Conservation (phyloP, 2,888 invertebrate species). For the Caenorhabditis doughertyi region DNA sequence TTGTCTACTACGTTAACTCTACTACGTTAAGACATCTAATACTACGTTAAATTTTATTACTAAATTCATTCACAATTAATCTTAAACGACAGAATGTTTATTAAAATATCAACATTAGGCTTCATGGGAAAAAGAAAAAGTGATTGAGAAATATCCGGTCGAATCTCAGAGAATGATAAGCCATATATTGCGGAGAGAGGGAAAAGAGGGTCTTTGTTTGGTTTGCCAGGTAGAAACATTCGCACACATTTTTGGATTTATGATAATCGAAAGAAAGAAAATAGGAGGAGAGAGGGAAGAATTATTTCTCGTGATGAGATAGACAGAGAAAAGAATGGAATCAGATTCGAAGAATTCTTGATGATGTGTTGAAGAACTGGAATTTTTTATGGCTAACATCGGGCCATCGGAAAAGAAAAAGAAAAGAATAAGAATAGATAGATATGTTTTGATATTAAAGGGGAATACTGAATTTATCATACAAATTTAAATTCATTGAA, state of each 20-base stretch:
- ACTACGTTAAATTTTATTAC: no score
- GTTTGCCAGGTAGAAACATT: slow-evolving; percentile 31
- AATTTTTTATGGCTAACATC: slow-evolving; percentile 56
- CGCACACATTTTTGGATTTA: slow-evolving; percentile 59
- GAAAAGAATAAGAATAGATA: neutral
- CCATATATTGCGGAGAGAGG: slow-evolving; percentile 14
- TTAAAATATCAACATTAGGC: slow-evolving; percentile 18
- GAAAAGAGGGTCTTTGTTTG: slow-evolving; percentile 43
- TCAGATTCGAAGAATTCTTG: slow-evolving; percentile 14
- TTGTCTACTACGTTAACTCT: no score
- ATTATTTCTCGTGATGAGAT: neutral
- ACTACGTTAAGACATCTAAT: no score
- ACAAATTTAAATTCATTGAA: neutral
- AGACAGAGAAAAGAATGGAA: slow-evolving; percentile 7
- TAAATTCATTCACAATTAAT: no score
- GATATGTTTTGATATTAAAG: neutral
- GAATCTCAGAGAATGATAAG: slow-evolving; percentile 42
- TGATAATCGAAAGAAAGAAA: slow-evolving; percentile 47
- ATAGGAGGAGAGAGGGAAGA: neutral
- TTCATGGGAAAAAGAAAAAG: neutral
- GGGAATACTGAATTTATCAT: neutral
- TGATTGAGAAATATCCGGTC: slow-evolving; percentile 41
- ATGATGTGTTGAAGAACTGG: slow-evolving; percentile 34
- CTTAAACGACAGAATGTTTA: neutral
- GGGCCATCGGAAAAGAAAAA: slow-evolving; percentile 14